phyloP scores from a whole-genome alignment of 2,888 invertebrate genomes.

The Cryptophagus acutangulus region DNA sequence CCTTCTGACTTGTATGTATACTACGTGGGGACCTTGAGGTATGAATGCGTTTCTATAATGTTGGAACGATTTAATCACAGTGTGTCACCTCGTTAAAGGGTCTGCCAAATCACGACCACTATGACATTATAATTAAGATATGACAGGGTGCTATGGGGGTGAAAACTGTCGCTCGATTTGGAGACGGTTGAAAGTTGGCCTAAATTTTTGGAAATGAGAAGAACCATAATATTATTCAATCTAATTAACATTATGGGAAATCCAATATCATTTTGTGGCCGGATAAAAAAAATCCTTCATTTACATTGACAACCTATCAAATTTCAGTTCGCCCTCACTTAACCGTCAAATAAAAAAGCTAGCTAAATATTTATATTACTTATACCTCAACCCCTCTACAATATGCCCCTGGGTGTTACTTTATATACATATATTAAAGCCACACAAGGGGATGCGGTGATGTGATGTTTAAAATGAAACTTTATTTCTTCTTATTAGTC shows the following conservation, averaged over 20 bases:
- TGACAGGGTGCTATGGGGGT: conserved; percentile 20
- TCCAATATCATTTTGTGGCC: conserved; percentile 21
- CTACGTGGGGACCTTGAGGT: conserved; percentile 19
- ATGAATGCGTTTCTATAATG: conserved; percentile 15
- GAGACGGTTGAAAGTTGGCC: no score
- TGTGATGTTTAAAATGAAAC: conserved; percentile 22
- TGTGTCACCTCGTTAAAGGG: conserved; percentile 25
- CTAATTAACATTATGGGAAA: no score
- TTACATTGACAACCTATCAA: conserved; percentile 31
- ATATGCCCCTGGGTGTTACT: conserved; percentile 12
- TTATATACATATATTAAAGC: no score
- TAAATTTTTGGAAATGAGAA: no score
- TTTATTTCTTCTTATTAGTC: conserved; percentile 24
- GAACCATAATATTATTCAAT: no score
- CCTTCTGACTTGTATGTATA: conserved; percentile 23
- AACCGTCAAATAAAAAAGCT: conserved; percentile 30
- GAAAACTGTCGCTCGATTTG: no score
- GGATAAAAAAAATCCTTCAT: conserved; percentile 29
- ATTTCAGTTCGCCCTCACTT: conserved; percentile 27
- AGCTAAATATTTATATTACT: conserved; percentile 34
- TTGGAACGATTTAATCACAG: conserved; percentile 24
- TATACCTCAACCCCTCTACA: conserved; percentile 20
- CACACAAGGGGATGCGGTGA: background rate
- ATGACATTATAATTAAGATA: conserved; percentile 21
- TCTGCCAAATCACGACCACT: conserved; percentile 13